Conservation (phyloP, 2,888 invertebrate genomes). For the Rotaria socialis region DNA sequence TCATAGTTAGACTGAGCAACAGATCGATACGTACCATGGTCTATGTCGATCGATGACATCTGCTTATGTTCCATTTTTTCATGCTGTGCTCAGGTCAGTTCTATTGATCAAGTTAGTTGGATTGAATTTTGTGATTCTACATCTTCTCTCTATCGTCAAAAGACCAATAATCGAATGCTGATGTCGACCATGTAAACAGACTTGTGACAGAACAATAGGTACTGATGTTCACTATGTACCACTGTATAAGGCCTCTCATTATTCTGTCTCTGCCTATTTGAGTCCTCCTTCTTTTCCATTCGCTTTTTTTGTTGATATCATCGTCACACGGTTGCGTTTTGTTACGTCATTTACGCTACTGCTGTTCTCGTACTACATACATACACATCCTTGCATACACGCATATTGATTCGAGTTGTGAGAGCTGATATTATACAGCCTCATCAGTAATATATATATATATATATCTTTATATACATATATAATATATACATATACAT, state of each 20-base stretch:
- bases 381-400: background rate
- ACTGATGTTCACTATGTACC: background rate
- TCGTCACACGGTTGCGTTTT: constrained; percentile 18
- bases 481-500: background rate
- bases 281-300: background rate
- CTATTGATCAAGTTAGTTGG: background rate
- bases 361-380: background rate
- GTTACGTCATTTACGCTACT: background rate
- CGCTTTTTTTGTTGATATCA: background rate
- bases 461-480: background rate
- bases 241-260: background rate
- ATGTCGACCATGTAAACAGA: background rate
- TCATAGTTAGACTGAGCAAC: background rate
- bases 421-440: background rate
- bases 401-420: background rate
- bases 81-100: background rate
- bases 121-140: background rate
- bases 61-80: background rate
- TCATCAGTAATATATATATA: background rate
- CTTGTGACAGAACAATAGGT: background rate
- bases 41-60: background rate
- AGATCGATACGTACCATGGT: background rate
- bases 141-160: background rate
- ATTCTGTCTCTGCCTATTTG: background rate
- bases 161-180: background rate